phyloP scores from a whole-genome alignment of 2,888 invertebrate species.

The Heliconius hortense region DNA sequence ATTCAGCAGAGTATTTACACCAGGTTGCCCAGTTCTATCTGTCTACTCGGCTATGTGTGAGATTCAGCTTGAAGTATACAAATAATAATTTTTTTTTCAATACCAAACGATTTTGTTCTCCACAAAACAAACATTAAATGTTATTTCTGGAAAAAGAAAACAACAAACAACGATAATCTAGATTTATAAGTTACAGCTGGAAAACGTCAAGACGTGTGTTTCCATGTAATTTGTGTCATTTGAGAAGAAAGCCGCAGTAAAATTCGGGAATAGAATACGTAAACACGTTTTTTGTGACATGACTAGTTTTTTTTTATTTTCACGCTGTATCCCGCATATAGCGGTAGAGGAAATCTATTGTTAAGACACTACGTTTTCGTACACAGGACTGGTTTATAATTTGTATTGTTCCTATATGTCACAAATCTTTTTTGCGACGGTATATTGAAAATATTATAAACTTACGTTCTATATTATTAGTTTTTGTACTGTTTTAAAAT shows the following conservation, averaged over 20 bases:
- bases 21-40: background rate
- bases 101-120: background rate
- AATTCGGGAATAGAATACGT: background rate
- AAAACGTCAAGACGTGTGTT: conserved; percentile 18
- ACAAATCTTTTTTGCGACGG: too few relatives aligned
- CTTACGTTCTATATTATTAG: too few relatives aligned
- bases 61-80: background rate
- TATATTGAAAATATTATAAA: too few relatives aligned
- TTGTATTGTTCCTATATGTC: too few relatives aligned
- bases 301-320: background rate
- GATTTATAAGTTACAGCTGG: conserved; percentile 32
- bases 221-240: conserved; percentile 21
- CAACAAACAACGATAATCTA: conserved; percentile 29
- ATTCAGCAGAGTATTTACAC: too few relatives aligned
- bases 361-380: too few relatives aligned
- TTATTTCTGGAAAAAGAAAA: conserved; percentile 24
- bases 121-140: background rate
- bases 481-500: too few relatives aligned
- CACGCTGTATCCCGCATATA: too few relatives aligned
- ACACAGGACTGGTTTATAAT: too few relatives aligned
- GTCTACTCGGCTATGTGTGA: background rate
- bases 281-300: background rate
- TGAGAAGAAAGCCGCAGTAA: conserved; percentile 4
- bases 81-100: background rate
- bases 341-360: too few relatives aligned